Evolutionary conservation across 2,888 invertebrate species (phyloP).

Genomic region (Nycteola revayana): DNA sequence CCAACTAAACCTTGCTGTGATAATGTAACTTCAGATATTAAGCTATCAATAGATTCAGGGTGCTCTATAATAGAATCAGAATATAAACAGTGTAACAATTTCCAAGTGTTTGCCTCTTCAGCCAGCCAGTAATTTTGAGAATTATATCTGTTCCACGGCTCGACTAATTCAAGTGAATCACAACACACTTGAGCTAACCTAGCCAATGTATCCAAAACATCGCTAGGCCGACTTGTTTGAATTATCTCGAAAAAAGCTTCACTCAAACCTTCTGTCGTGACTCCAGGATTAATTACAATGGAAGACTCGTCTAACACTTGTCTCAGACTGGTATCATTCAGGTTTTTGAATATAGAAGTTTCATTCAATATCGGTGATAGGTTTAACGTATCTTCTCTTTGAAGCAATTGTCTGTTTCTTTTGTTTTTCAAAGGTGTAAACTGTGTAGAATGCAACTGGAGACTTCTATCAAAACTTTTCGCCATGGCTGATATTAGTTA

Average conservation of each 20-base stretch:
- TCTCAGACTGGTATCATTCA: conserved; percentile 71
- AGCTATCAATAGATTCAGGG: conserved; percentile 74
- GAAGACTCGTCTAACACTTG: conserved; percentile 73
- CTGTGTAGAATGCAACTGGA: conserved; percentile 59
- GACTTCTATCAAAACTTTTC: conserved; percentile 58
- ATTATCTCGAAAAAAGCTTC: conserved; percentile 76
- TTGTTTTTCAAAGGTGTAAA: conserved; percentile 62
- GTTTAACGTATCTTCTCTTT: conserved; percentile 70
- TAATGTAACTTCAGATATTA: conserved; percentile 62
- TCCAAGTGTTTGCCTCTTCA: conserved; percentile 95
- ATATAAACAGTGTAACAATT: conserved; percentile 90
- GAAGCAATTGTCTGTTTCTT: conserved; percentile 53
- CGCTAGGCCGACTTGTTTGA: conserved; percentile 65
- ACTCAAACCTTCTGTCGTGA: conserved; percentile 57
- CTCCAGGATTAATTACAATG: conserved; percentile 50
- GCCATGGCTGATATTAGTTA: conserved; percentile 21
- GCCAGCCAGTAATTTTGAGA: conserved; percentile 83
- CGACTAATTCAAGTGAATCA: conserved; percentile 80
- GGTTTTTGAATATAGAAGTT: conserved; percentile 69
- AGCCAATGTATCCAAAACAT: conserved; percentile 83
- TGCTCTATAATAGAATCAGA: conserved; percentile 87
- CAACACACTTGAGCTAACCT: conserved; percentile 85
- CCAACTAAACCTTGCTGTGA: conserved; percentile 66
- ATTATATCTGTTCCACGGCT: conserved; percentile 76
- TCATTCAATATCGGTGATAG: conserved; percentile 72